phyloP scores from a whole-genome alignment of 2,888 invertebrate species.

The Luffia ferchaultella region DNA sequence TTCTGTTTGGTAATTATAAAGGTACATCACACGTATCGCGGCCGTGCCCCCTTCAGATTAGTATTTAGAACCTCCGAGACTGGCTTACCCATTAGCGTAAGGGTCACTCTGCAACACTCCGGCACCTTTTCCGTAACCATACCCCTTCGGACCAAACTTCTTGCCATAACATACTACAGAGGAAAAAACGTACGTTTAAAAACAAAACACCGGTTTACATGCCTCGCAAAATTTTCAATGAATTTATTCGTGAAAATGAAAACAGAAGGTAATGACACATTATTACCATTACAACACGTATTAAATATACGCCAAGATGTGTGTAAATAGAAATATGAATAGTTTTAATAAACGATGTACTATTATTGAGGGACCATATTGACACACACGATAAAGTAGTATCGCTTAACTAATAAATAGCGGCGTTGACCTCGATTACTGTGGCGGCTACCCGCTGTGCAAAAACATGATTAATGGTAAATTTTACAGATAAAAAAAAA shows the following conservation, averaged over 20 bases:
- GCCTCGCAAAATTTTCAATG: background rate
- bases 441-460: too few relatives aligned
- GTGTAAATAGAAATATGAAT: background rate
- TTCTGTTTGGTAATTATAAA: background rate
- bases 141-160: constrained; percentile 97
- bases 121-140: constrained; percentile 97
- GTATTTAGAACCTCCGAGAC: constrained; percentile 30
- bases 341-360: too few relatives aligned
- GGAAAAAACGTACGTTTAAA: constrained; percentile 23
- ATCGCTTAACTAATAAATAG: too few relatives aligned
- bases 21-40: background rate
- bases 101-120: constrained; percentile 92
- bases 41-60: constrained; percentile 50
- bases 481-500: too few relatives aligned
- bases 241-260: background rate
- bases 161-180: constrained; percentile 92
- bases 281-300: too few relatives aligned
- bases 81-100: constrained; percentile 80
- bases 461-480: too few relatives aligned
- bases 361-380: too few relatives aligned
- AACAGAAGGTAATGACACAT: background rate
- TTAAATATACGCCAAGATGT: background rate
- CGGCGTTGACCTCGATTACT: too few relatives aligned
- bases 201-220: constrained; percentile 16
- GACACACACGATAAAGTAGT: too few relatives aligned